These are phyloP conservation scores for Corapipo altera DNA, from an alignment of 2,113 vertebrate genomes.

Conservation along the genomic window DNA sequence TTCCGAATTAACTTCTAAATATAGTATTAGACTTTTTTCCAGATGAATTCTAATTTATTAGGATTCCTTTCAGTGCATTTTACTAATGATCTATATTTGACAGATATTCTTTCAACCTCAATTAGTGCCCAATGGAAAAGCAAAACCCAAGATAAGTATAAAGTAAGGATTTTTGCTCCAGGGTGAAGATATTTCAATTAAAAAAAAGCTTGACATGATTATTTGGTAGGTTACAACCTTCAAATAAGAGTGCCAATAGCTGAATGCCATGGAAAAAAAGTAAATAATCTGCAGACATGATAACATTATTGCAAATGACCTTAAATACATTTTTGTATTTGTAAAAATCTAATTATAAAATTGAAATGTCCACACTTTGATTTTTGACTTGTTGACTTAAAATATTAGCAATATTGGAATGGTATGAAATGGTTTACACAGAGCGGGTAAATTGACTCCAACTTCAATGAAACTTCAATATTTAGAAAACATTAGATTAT, in stretches of 20 bases:
- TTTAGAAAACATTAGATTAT: not conserved
- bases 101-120: constrained; percentile 38
- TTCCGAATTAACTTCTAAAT: constrained; percentile 56
- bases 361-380: not conserved
- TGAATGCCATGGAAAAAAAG: not conserved
- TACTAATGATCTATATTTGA: constrained; percentile 31
- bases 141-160: constrained; percentile 1
- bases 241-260: not conserved
- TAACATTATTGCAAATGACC: not conserved
- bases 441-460: not conserved
- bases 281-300: not conserved
- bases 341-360: not conserved
- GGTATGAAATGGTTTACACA: not conserved
- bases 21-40: constrained; percentile 11
- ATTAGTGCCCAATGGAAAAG: not conserved
- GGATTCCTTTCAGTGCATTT: constrained; percentile 44
- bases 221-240: not conserved
- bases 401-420: not conserved
- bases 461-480: not conserved
- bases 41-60: constrained; percentile 43
- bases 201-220: not conserved
- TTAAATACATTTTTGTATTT: constrained; percentile 12
- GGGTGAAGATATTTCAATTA: constrained; percentile 13
- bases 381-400: not conserved
- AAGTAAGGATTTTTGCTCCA: constrained; percentile 28